Conservation (phyloP, 2,888 invertebrate genomes). For the Diaphora mendica region DNA sequence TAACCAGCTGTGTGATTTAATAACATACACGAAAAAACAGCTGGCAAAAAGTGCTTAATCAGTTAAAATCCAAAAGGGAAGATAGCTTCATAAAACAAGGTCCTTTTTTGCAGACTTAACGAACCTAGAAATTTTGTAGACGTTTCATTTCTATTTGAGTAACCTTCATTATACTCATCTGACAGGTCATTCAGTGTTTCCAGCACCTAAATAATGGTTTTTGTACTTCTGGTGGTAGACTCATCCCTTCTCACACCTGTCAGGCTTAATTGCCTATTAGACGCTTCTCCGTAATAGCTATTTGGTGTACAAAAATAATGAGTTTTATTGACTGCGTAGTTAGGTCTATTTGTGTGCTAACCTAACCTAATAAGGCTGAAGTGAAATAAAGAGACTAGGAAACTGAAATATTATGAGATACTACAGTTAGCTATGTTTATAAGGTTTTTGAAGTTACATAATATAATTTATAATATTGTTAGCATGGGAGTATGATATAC, state of each 20-base stretch:
- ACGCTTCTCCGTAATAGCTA: constrained; percentile 33
- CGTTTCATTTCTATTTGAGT: constrained; percentile 4
- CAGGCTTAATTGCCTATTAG: constrained; percentile 50
- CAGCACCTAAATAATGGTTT: constrained; percentile 4
- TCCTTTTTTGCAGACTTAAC: background rate
- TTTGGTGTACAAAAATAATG: constrained; percentile 28
- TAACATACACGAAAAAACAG: no score
- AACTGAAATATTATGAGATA: background rate
- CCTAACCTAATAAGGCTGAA: background rate
- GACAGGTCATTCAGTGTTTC: background rate
- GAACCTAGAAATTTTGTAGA: background rate
- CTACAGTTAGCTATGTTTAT: background rate
- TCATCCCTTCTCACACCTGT: constrained; percentile 43
- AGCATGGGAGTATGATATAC: no score
- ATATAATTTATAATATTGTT: no score
- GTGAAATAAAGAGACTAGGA: background rate
- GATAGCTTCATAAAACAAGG: background rate
- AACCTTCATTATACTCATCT: constrained; percentile 5
- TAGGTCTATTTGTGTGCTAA: background rate
- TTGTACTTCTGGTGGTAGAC: constrained; percentile 5
- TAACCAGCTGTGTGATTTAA: no score
- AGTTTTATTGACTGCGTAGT: background rate
- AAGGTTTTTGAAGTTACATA: no score
- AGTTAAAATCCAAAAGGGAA: background rate
- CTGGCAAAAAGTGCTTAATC: background rate